phyloP scores from a whole-genome alignment of 1,140 invertebrate genomes.

The Ips nitidus region DNA sequence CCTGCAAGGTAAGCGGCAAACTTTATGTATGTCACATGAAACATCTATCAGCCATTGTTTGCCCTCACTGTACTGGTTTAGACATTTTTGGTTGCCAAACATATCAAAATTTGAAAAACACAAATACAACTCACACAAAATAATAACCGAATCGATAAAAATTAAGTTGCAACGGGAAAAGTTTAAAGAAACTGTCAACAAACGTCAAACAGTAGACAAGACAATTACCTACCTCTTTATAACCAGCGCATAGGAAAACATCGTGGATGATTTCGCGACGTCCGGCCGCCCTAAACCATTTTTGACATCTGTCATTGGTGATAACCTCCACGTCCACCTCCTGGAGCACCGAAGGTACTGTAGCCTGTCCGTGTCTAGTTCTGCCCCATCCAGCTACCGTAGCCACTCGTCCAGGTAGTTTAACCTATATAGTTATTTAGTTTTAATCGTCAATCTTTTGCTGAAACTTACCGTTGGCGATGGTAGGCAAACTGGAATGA shows the following conservation, averaged over 20 bases:
- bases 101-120: no score
- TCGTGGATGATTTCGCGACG: constrained; percentile 88
- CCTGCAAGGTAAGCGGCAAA: no score
- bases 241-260: constrained; percentile 91
- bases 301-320: constrained; percentile 85
- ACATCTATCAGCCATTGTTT: no score
- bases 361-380: constrained; percentile 79
- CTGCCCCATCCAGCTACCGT: constrained; percentile 90
- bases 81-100: no score
- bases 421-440: constrained; percentile 48
- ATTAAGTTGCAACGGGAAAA: not conserved
- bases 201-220: not conserved
- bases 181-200: not conserved
- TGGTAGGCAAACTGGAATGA: constrained; percentile 77
- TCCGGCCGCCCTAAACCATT: constrained; percentile 88
- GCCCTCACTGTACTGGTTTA: no score
- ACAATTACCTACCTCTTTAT: constrained; percentile 69
- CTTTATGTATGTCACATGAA: no score
- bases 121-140: no score
- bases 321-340: constrained; percentile 87
- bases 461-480: constrained; percentile 45
- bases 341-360: constrained; percentile 71
- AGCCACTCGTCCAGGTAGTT: constrained; percentile 78
- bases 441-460: no score
- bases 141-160: not conserved